Evolutionary conservation across 2,797 vertebrate species (phyloP), one percentile per base, ranked within the genome.

Genomic region (Microchirus variegatus): DNA sequence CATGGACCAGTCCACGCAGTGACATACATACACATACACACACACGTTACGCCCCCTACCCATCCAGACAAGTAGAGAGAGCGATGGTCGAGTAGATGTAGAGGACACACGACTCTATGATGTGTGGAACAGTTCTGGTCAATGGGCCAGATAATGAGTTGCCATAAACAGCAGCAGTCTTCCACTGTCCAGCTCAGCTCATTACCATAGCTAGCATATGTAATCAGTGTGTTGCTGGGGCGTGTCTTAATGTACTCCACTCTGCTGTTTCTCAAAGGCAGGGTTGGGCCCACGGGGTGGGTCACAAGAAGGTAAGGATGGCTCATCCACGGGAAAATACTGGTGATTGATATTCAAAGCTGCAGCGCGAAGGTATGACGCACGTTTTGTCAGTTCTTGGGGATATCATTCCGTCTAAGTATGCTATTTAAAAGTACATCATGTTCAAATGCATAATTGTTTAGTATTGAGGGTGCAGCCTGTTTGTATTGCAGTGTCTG

Each of bases 111-210:
- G 82, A 68, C 70, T 89, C 89, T 86, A 80, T 90, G 85, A 89
- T 89, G 90, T 91, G 90, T 82, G 84, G 88, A 90, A 86, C 86
- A 90, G 88, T 91, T 89, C 83, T 91, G 89, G 89, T 91, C 90
- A 91, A 91, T 91, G 90, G 89, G 88, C 89, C 89, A 90, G 88
- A 91, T 91, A 91, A 91, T 91, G 90, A 91, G 86, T 91, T 90
- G 80, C 89, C 89, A 91, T 91, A 91, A 91, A 91, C 90, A 91
- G 89, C 85, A 82, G 88, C 88, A 87, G 81, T 87, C 87, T 82
- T 89, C 80, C 86, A 85, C 73, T 86, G 89, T 91, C 87, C 89
- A 88, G 84, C 86, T 90, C 89, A 85, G 83, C 85, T 91, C 90
- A 91, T 91, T 91, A 91, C 79, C 83, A 78, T 70, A 78, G 84